A percentile compares a stretch with the other conserved stretches of the same genome.
Evolutionary conservation across 92 coral and sea anemone genomes (phyloP).

Genomic region (Phenganax marumi): DNA sequence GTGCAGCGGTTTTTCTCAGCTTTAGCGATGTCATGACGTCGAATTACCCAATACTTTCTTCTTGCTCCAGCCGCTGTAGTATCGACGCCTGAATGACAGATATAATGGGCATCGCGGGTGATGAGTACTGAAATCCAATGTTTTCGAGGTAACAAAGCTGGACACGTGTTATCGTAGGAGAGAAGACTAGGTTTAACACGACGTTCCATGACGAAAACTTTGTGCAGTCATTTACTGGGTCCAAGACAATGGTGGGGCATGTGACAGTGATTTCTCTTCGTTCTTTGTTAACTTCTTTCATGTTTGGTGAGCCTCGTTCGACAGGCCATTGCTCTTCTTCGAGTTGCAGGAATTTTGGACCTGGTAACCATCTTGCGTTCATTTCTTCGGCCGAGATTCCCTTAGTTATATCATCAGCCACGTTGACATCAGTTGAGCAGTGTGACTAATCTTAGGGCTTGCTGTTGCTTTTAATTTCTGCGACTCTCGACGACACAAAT

Average conservation of each 20-base stretch:
- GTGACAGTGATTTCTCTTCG: constrained; percentile 55
- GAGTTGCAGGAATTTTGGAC: not conserved
- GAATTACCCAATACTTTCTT: not conserved
- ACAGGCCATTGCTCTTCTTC: constrained; percentile 4
- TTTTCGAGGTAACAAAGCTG: not conserved
- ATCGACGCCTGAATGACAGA: not conserved
- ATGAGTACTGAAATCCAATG: not conserved
- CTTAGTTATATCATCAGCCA: constrained; percentile 57
- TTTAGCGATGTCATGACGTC: not conserved
- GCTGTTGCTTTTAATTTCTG: constrained; percentile 54
- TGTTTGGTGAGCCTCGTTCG: not conserved
- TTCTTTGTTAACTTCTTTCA: constrained; percentile 46
- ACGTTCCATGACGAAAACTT: constrained; percentile 37
- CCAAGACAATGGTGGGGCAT: constrained; percentile 29
- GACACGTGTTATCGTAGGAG: not conserved
- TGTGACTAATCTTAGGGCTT: constrained; percentile 58
- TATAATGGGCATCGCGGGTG: not conserved
- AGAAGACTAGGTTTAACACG: not conserved
- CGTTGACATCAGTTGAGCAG: constrained; percentile 55
- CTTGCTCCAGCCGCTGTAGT: not conserved
- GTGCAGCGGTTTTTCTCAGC: not conserved
- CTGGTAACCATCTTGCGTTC: constrained; percentile 43
- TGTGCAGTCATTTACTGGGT: constrained; percentile 40
- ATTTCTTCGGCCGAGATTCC: constrained; percentile 48
- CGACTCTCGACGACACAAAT: constrained; percentile 55